Evolutionary conservation across 2,797 vertebrate genomes (phyloP).

Genomic region (Pipistrellus pygmaeus): DNA sequence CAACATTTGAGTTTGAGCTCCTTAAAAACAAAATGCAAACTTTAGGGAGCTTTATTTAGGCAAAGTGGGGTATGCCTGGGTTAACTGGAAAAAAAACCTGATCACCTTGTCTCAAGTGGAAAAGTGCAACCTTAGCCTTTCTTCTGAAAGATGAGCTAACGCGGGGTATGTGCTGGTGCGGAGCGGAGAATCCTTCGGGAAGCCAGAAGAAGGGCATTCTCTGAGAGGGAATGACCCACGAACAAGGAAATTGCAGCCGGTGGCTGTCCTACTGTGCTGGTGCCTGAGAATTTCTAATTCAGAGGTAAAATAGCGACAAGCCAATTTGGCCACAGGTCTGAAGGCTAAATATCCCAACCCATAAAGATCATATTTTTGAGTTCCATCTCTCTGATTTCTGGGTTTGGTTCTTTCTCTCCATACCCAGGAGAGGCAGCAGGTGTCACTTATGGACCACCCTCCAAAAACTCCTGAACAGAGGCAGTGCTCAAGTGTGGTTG

Average conservation of each 20-base stretch:
- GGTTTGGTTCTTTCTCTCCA: not conserved
- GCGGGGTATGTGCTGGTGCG: not conserved
- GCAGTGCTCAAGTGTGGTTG: not conserved
- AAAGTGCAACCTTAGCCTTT: conserved; percentile 47
- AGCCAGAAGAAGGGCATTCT: not conserved
- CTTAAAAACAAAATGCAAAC: conserved; percentile 56
- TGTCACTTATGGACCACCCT: not conserved
- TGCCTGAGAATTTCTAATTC: not conserved
- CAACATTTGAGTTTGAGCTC: not conserved
- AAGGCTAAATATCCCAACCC: not conserved
- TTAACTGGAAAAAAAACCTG: conserved; percentile 6
- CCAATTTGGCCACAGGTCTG: not conserved
- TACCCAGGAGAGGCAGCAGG: not conserved
- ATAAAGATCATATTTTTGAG: not conserved
- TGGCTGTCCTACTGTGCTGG: not conserved
- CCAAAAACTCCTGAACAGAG: not conserved
- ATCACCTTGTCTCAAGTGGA: conserved; percentile 45
- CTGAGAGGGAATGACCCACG: not conserved
- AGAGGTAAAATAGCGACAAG: not conserved
- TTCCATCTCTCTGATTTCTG: not conserved
- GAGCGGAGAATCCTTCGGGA: not conserved
- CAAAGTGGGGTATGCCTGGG: not conserved
- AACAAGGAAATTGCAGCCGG: not conserved
- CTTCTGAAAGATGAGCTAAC: conserved; percentile 62
- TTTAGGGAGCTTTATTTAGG: not conserved